phyloP scores from a whole-genome alignment of 2,113 vertebrate genomes.

The Mellivora capensis region DNA sequence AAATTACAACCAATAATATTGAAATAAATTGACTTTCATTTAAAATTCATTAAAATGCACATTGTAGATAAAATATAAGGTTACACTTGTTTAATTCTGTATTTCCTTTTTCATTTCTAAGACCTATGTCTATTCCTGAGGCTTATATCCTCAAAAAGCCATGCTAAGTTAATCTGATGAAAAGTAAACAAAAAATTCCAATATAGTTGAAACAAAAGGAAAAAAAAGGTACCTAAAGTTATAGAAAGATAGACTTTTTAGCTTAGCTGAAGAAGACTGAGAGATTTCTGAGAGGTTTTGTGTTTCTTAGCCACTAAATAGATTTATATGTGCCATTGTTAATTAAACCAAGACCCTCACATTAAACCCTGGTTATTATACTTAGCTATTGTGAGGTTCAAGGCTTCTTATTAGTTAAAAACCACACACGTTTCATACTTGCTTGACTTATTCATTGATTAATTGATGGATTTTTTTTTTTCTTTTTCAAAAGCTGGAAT shows the following conservation, averaged over 20 bases:
- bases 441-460: not conserved
- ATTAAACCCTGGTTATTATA: not conserved
- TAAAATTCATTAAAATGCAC: not conserved
- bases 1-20: not conserved
- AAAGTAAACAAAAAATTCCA: not conserved
- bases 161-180: not conserved
- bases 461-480: not conserved
- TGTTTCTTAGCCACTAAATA: not conserved
- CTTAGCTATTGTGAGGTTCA: not conserved
- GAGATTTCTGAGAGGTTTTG: not conserved
- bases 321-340: not conserved
- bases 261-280: not conserved
- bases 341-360: not conserved
- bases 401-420: not conserved
- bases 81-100: not conserved
- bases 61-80: not conserved
- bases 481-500: not conserved
- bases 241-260: not conserved
- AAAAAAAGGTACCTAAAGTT: not conserved
- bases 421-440: not conserved
- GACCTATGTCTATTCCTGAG: not conserved
- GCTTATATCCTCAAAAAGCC: not conserved
- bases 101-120: not conserved
- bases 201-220: rapidly evolving
- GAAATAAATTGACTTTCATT: not conserved